phyloP scores from a whole-genome alignment of 2,888 invertebrate genomes.

The Rotaria sp. region DNA sequence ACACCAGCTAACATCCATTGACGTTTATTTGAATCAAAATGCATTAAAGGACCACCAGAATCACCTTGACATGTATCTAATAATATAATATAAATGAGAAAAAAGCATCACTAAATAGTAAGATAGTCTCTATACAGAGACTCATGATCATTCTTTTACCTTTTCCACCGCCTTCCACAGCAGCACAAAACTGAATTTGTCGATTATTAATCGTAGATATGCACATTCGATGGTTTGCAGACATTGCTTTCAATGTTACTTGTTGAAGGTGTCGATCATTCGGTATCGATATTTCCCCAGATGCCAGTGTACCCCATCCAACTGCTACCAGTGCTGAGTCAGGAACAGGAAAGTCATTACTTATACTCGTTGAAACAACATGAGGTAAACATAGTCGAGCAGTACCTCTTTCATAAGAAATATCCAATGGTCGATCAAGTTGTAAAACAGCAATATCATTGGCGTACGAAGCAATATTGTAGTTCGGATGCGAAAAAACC shows the following conservation, averaged over 20 bases:
- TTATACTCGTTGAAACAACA: not conserved
- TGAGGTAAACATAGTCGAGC: not conserved
- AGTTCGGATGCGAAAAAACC: not conserved
- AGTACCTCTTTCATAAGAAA: not conserved
- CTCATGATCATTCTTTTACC: not conserved
- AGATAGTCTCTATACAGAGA: too few species aligned
- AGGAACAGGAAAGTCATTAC: not conserved
- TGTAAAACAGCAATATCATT: not conserved
- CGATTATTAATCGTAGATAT: not conserved
- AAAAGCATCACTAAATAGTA: too few species aligned
- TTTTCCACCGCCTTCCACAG: not conserved
- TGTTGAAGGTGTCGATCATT: not conserved
- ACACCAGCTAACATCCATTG: not conserved
- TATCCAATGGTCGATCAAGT: not conserved
- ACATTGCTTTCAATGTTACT: not conserved
- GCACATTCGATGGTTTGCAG: not conserved
- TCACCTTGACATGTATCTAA: conserved; percentile 6
- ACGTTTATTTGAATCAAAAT: not conserved
- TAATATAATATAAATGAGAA: too few species aligned
- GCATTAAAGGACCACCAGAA: not conserved
- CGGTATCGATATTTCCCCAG: not conserved
- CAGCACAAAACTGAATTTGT: not conserved
- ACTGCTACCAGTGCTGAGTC: not conserved
- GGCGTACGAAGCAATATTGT: not conserved
- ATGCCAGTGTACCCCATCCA: not conserved